A percentile compares a stretch with the other conserved stretches of the same genome.
Conservation (phyloP, 2,888 invertebrate species). For the Gibbula magus region DNA sequence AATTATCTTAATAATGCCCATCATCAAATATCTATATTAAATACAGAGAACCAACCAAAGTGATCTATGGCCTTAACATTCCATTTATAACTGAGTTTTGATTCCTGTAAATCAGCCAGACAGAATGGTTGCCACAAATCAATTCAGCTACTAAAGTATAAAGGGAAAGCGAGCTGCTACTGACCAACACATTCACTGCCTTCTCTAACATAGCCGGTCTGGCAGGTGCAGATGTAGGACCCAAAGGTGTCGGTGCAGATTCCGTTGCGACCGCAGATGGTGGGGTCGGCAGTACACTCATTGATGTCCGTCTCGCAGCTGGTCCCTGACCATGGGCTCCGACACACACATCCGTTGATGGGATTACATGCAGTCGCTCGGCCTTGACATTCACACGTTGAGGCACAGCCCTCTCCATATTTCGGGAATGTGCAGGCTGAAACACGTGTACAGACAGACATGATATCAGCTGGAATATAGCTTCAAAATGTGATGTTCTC, state of each 20-base stretch:
- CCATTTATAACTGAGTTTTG: too few species aligned
- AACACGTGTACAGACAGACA: background rate
- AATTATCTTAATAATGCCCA: too few species aligned
- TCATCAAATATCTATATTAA: too few species aligned
- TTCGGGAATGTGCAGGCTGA: slow-evolving; percentile 39
- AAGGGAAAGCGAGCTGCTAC: background rate
- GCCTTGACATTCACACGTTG: slow-evolving; percentile 39
- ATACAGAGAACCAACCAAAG: too few species aligned
- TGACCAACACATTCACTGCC: background rate
- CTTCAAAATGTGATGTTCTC: too few species aligned
- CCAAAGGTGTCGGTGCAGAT: slow-evolving; percentile 45
- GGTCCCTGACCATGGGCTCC: slow-evolving; percentile 41
- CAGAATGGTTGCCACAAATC: too few species aligned
- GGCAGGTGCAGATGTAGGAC: slow-evolving; percentile 40
- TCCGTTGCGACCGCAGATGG: slow-evolving; percentile 34
- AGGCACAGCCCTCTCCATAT: slow-evolving; percentile 36
- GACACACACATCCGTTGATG: slow-evolving; percentile 42
- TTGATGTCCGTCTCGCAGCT: slow-evolving; percentile 41
- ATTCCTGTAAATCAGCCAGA: too few species aligned
- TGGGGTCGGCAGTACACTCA: slow-evolving; percentile 35
- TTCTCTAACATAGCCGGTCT: slow-evolving; percentile 30
- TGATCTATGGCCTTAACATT: too few species aligned
- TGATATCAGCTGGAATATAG: too few species aligned
- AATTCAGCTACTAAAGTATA: too few species aligned
- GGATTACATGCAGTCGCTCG: slow-evolving; percentile 38